phyloP scores from a whole-genome alignment of 2,797 vertebrate species.

The Chelidonichthys spinosus region DNA sequence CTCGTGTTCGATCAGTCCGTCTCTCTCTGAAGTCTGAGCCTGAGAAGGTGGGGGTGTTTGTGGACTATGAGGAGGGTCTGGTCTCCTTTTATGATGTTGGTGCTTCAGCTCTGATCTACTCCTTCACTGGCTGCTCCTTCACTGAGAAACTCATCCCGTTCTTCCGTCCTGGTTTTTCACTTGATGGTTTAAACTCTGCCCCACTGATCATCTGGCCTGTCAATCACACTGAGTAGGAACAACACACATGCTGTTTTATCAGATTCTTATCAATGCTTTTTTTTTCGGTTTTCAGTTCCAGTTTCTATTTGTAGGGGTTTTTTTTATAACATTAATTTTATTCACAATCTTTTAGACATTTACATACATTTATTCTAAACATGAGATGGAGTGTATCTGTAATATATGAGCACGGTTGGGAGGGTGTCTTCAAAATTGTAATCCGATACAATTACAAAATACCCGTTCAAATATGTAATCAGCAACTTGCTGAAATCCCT shows the following conservation, averaged over 20 bases:
- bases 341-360: neutral
- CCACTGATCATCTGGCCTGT: neutral
- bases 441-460: too few species aligned
- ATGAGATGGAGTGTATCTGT: too few species aligned
- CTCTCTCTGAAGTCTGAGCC: conserved; percentile 1
- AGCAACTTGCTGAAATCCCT: too few species aligned
- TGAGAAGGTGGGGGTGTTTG: neutral
- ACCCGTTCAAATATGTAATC: too few species aligned
- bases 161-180: neutral
- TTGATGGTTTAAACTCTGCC: neutral
- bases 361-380: too few species aligned
- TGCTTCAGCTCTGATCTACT: neutral
- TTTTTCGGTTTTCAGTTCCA: too few species aligned
- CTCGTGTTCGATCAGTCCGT: rapidly evolving
- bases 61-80: neutral
- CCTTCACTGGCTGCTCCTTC: neutral
- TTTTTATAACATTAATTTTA: too few species aligned
- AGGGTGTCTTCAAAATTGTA: too few species aligned
- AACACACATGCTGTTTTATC: too few species aligned
- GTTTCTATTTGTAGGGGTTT: too few species aligned
- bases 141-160: neutral
- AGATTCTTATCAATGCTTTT: too few species aligned
- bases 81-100: neutral
- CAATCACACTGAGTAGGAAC: neutral
- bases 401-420: too few species aligned